Percentiles rank a stretch among this genome's conserved stretches.
Evolutionary conservation across 2,113 vertebrate genomes (phyloP).

Genomic region (Bubalus kerabau): DNA sequence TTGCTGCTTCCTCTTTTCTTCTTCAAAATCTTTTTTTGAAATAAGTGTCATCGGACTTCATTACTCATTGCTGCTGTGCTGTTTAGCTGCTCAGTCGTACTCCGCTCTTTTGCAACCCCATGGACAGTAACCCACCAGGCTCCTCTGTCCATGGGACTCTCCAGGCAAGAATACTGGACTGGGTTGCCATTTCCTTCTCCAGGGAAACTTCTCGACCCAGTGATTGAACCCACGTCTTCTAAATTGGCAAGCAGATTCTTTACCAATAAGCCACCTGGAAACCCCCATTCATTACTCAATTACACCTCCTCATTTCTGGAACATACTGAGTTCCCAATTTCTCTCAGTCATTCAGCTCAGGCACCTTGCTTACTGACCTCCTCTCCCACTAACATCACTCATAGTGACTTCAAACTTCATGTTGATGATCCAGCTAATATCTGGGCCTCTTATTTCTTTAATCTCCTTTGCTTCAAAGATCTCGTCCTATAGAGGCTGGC

Average conservation of each 20-base stretch:
- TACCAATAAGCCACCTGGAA: background rate
- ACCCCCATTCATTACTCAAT: background rate
- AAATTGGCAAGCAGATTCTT: background rate
- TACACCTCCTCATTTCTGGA: background rate
- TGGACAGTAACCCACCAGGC: background rate
- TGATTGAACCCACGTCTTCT: background rate
- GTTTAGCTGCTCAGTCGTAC: background rate
- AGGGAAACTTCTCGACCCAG: background rate
- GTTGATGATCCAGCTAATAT: background rate
- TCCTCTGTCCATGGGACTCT: background rate
- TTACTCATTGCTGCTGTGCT: background rate
- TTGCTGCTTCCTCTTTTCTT: background rate
- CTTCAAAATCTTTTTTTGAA: background rate
- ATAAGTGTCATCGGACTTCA: background rate
- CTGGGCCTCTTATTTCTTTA: background rate
- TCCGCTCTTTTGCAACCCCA: background rate
- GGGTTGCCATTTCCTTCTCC: background rate
- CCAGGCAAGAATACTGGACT: background rate
- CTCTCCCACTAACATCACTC: no score
- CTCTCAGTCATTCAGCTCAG: background rate
- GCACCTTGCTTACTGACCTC: background rate
- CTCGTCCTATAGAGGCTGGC: background rate
- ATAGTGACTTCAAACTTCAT: background rate
- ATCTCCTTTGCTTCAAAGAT: background rate
- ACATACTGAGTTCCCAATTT: background rate